Percentiles rank a stretch among this genome's conserved stretches.
phyloP scores from a whole-genome alignment of 2,113 vertebrate species.

The Numenius arquata region DNA sequence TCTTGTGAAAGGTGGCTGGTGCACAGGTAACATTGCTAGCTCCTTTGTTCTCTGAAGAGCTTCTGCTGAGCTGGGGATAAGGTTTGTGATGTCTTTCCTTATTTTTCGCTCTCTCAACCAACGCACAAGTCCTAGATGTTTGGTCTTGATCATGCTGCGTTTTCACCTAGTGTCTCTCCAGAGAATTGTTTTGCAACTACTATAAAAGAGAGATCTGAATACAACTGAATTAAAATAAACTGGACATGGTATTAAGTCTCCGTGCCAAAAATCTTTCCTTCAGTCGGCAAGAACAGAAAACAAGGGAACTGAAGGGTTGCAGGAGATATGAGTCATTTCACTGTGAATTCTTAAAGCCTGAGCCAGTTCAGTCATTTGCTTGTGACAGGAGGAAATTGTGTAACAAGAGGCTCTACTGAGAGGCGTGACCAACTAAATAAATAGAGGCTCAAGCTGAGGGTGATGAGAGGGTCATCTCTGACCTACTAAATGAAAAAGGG shows the following conservation, averaged over 20 bases:
- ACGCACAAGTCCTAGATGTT: background rate
- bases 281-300: background rate
- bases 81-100: background rate
- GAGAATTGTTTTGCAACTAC: background rate
- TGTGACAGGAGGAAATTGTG: background rate
- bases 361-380: background rate
- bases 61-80: background rate
- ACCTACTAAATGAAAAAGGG: background rate
- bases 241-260: background rate
- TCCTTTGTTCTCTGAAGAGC: background rate
- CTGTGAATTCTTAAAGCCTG: background rate
- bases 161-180: background rate
- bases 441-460: background rate
- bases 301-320: background rate
- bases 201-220: background rate
- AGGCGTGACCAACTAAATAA: constrained; percentile 18
- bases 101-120: background rate
- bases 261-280: background rate
- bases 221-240: background rate
- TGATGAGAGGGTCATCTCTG: background rate
- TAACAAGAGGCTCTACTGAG: background rate
- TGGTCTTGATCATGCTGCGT: background rate
- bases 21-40: background rate
- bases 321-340: background rate
- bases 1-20: background rate